Evolutionary conservation across 2,797 vertebrate species (phyloP).

Genomic region (Lemur catta): DNA sequence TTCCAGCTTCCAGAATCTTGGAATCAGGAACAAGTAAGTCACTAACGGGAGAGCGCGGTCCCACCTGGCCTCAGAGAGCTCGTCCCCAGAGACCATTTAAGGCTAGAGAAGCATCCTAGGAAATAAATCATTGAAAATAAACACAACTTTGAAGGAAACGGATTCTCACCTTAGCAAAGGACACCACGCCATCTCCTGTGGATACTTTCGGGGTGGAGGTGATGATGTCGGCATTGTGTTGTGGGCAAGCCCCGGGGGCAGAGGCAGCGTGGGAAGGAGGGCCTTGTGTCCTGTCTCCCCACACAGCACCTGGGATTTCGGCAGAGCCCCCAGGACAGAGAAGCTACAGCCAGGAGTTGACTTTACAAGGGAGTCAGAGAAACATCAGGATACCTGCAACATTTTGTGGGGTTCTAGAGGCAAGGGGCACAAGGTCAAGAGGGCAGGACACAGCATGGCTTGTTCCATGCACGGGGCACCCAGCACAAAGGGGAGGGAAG

Average conservation of each 20-base stretch:
- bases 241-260: not conserved
- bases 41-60: not conserved
- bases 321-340: not conserved
- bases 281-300: accelerated
- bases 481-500: not conserved
- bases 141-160: not conserved
- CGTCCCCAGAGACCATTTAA: not conserved
- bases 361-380: not conserved
- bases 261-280: not conserved
- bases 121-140: not conserved
- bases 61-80: not conserved
- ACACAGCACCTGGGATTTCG: not conserved
- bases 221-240: accelerated
- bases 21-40: not conserved
- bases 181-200: not conserved
- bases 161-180: not conserved
- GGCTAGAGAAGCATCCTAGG: not conserved
- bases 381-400: not conserved
- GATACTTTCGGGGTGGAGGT: not conserved
- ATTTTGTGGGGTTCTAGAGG: not conserved
- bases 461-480: not conserved
- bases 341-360: not conserved
- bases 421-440: not conserved
- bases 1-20: not conserved
- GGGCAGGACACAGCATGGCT: not conserved